A percentile compares a stretch with the other conserved stretches of the same genome.
Conservation (phyloP, 2,113 vertebrate species). For the Callionymus lyra region DNA sequence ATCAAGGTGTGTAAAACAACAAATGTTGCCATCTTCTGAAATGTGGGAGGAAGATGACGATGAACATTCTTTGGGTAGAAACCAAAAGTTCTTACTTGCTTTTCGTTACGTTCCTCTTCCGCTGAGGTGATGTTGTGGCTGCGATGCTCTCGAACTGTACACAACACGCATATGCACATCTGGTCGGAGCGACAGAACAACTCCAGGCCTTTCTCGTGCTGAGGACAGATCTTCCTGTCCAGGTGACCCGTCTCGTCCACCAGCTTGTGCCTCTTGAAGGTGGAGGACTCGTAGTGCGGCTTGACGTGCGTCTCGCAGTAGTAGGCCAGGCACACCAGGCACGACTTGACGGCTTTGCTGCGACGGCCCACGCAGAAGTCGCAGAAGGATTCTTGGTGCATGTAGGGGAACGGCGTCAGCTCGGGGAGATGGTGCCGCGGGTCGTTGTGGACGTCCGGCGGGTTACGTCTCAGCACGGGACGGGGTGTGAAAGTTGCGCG, state of each 20-base stretch:
- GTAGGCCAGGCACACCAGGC: constrained; percentile 65
- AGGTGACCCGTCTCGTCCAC: constrained; percentile 58
- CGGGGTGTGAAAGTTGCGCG: constrained; percentile 64
- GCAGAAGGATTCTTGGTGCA: constrained; percentile 58
- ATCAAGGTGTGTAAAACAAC: too few species aligned
- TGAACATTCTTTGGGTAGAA: too few species aligned
- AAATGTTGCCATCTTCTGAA: too few species aligned
- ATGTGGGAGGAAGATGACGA: too few species aligned
- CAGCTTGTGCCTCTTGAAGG: constrained; percentile 68
- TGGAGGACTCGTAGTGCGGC: constrained; percentile 70
- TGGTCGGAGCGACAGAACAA: constrained; percentile 67
- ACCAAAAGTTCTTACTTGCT: constrained; percentile 49
- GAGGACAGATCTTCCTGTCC: constrained; percentile 67
- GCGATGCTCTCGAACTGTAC: constrained; percentile 68
- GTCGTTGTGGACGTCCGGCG: constrained; percentile 46
- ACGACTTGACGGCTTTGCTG: constrained; percentile 67
- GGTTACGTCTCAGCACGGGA: constrained; percentile 50
- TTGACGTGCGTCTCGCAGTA: constrained; percentile 74
- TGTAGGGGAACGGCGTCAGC: constrained; percentile 45
- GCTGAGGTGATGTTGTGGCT: constrained; percentile 66
- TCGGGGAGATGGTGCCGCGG: constrained; percentile 22
- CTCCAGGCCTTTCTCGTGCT: constrained; percentile 71
- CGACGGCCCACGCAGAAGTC: constrained; percentile 70
- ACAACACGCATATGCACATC: constrained; percentile 63
- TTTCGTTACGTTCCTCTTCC: constrained; percentile 67